A percentile compares a stretch with the other conserved stretches of the same genome.
phyloP scores from a whole-genome alignment of 2,797 vertebrate species.

The Phalanger gymnotis region DNA sequence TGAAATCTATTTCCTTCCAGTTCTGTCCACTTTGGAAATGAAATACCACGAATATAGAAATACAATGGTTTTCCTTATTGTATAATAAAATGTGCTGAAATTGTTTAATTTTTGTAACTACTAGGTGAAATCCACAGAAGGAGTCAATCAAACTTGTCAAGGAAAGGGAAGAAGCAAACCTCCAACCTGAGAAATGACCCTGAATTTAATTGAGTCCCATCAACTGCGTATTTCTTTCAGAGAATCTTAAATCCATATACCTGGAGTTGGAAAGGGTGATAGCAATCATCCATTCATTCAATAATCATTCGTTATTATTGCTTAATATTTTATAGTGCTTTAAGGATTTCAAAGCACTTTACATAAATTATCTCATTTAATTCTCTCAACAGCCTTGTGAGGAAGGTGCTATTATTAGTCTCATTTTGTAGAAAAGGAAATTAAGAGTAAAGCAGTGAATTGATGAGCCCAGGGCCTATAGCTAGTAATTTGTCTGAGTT shows the following conservation, averaged over 20 bases:
- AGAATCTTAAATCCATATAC: background rate
- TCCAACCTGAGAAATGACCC: background rate
- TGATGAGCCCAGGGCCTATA: background rate
- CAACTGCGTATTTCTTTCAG: background rate
- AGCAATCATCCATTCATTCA: background rate
- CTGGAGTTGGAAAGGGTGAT: background rate
- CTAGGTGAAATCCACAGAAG: background rate
- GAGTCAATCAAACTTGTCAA: background rate
- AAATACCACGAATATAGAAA: background rate
- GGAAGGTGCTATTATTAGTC: background rate
- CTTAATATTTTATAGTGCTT: background rate
- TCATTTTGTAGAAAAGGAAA: background rate
- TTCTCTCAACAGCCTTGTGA: background rate
- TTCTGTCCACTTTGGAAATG: background rate
- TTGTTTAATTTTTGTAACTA: background rate
- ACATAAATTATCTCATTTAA: background rate
- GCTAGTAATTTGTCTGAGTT: background rate
- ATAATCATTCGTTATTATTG: background rate
- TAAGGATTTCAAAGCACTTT: background rate
- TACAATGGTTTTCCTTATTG: background rate
- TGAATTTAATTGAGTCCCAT: background rate
- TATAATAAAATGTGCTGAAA: background rate
- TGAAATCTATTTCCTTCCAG: slow-evolving; percentile 36
- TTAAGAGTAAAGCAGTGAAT: background rate
- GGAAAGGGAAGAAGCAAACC: slow-evolving; percentile 4